These are phyloP conservation scores for Elmis aenea DNA, from an alignment of 2,888 invertebrate species.

Conservation along the genomic window DNA sequence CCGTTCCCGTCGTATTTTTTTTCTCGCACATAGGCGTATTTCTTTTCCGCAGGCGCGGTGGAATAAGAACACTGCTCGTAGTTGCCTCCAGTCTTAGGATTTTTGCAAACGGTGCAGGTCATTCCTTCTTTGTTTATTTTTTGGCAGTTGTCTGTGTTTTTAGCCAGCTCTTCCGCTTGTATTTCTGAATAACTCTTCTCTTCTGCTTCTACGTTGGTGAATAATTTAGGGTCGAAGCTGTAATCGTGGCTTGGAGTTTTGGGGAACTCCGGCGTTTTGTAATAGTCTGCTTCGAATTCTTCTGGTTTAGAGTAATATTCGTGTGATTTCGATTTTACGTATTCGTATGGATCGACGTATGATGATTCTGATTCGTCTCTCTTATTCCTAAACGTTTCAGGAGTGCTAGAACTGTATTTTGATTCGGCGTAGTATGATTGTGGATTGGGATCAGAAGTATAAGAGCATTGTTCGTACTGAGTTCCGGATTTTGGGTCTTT, in stretches of 20 bases:
- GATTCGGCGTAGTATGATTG: slow-evolving; percentile 41
- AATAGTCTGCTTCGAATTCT: slow-evolving; percentile 48
- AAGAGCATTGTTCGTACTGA: slow-evolving; percentile 55
- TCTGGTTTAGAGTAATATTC: slow-evolving; percentile 49
- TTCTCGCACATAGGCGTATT: slow-evolving; percentile 63
- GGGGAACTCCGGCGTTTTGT: slow-evolving; percentile 43
- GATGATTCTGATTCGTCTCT: slow-evolving; percentile 43
- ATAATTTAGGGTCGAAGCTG: slow-evolving; percentile 49
- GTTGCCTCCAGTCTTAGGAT: slow-evolving; percentile 68
- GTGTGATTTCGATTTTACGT: slow-evolving; percentile 45
- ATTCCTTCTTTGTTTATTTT: slow-evolving; percentile 60
- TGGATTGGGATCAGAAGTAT: slow-evolving; percentile 49
- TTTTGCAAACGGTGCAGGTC: slow-evolving; percentile 69
- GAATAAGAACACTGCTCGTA: slow-evolving; percentile 78
- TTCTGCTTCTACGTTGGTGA: slow-evolving; percentile 52
- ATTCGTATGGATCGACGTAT: slow-evolving; percentile 52
- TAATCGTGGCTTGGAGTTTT: slow-evolving; percentile 3
- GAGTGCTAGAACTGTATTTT: slow-evolving; percentile 42
- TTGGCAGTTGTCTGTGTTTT: slow-evolving; percentile 61
- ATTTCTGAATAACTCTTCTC: slow-evolving; percentile 58
- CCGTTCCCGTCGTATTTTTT: slow-evolving; percentile 58
- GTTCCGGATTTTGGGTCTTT: slow-evolving; percentile 51
- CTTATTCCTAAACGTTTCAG: slow-evolving; percentile 41
- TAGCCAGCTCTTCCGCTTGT: slow-evolving; percentile 55
- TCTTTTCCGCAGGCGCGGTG: slow-evolving; percentile 65